Evolutionary conservation across 2,888 invertebrate genomes (phyloP), one percentile per base, ranked within the genome.

Genomic region (Calephelis perditalis): DNA sequence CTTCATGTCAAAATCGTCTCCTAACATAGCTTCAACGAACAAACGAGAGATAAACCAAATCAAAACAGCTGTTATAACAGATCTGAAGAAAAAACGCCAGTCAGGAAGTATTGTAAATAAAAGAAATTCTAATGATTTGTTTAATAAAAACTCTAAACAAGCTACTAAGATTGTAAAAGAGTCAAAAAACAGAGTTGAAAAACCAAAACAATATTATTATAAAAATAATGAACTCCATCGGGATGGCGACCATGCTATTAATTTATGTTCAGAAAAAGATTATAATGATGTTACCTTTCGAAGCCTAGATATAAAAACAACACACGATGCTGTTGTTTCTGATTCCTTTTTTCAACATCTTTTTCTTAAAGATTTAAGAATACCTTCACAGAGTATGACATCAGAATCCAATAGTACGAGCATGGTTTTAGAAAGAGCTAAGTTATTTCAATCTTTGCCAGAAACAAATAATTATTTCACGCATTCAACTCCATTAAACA

Each of bases 321-420:
- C 92, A 59, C 92, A 92, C 65, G 92, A 93, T 68, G 87, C 91
- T 5, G 84, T 94, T 40, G 84, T 93, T 63, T 92, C 93, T 0
- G 91, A 95, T 73, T 91, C 92, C 0, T 95, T 95, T 73, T 95
- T 95, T 70, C 95, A 94, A 77, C 92, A 94, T 78, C 86, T 95
- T 26, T 94, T 95, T 71, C 78, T 95, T 45, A 84, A 94, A 62
- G 91, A 92, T 65, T 69, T 84, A 35, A 68, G 65, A 47, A 62
- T 70, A 11, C 73, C 78, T 44, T 69, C 70, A 11, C 57, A 78
- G 64, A 77, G 75, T 69, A 73, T 78, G 11, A 65, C 73, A 56
- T 68, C 78, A 8, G 82, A 86, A 54, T 90, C 90, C 65, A 91
- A 86, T 66, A 92, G 93, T 2, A 92, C 64, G 7, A 69, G 61